Base-by-base conservation (phyloP, 2,113 vertebrate species). In the Trochalopteron elliotii region DNA sequence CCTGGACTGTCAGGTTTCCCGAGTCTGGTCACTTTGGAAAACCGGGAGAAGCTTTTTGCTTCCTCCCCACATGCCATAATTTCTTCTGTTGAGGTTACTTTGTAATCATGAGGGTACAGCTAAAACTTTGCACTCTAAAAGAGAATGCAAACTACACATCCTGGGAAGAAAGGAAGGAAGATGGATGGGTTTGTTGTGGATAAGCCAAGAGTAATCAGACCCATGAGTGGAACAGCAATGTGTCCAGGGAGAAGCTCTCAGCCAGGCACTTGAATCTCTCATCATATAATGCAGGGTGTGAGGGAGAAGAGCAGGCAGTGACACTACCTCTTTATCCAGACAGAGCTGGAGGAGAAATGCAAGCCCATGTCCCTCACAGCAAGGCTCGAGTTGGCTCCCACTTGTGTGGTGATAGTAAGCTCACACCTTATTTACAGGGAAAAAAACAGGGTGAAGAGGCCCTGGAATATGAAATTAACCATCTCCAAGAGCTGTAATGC, bases 211-310 rank as follows among this genome's bases (percentile, higher is more conserved):
- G 22, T 18, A 22, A 67, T 37, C 35, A 81, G 60, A 56, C 24
- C 37, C 76, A 24, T 0, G 1, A 52, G 18, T 6, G 15, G 40
- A 72, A 57, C 31, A 63, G 28, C 16, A 6, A 2, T 6, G 3
- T 45, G 19, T 27, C 30, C 9, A 1, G 56, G 47, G 21, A 83
- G 56, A 86, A 72, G n/a, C 30, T 63, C 22, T 47, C 42, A 42
- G 28, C 6, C 53, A 53, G 31, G 49, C 4, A 30, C 56, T 64
- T 52, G 20, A 65, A n/a, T 39, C 15, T 70, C 63, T 30, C 1
- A 0, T 55, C 39, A 35, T 24, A 9, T 35, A 9, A 40, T 4
- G 2, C 4, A 40, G n/a, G 14, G 10, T 2, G 2, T 5, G 10
- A 80, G 12, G n/a, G 25, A 78, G 30, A 70, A 83, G 25, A 69